These are phyloP conservation scores for Formica aserva DNA, from an alignment of 2,888 invertebrate genomes.

Conservation along the genomic window DNA sequence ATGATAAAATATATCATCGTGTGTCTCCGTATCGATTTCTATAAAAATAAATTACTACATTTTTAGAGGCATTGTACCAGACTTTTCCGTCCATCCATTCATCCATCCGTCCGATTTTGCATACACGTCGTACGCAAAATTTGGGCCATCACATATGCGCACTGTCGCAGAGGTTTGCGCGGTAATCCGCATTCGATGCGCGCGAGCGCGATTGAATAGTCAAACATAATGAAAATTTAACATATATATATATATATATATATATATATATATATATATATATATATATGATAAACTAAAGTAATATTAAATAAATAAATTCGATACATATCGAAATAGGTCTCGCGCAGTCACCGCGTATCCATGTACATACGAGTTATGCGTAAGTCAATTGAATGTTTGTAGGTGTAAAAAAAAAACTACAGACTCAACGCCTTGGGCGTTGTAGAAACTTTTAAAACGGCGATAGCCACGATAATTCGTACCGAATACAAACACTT, in stretches of 20 bases:
- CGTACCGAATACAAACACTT: neutral
- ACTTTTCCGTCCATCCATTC: slow-evolving; percentile 28
- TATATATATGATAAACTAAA: neutral
- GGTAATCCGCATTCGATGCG: slow-evolving; percentile 2
- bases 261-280: neutral
- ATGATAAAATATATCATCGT: slow-evolving; percentile 33
- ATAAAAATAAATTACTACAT: slow-evolving; percentile 55
- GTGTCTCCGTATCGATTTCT: slow-evolving; percentile 42
- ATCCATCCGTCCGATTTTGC: slow-evolving; percentile 3
- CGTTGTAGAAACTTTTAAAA: neutral
- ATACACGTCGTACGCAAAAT: slow-evolving; percentile 26
- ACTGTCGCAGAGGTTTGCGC: slow-evolving; percentile 12
- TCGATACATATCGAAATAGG: neutral
- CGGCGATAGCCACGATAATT: neutral
- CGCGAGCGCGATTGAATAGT: neutral
- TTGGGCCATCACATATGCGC: slow-evolving; percentile 52
- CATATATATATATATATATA: neutral
- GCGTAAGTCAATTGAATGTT: neutral
- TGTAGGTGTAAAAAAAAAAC: neutral
- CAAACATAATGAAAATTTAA: neutral
- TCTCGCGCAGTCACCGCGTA: neutral
- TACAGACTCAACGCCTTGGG: neutral
- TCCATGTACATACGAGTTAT: neutral
- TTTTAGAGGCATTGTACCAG: slow-evolving; percentile 49
- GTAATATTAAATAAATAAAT: neutral